Conservation (phyloP, 2,113 vertebrate species). For the Pedetes capensis region DNA sequence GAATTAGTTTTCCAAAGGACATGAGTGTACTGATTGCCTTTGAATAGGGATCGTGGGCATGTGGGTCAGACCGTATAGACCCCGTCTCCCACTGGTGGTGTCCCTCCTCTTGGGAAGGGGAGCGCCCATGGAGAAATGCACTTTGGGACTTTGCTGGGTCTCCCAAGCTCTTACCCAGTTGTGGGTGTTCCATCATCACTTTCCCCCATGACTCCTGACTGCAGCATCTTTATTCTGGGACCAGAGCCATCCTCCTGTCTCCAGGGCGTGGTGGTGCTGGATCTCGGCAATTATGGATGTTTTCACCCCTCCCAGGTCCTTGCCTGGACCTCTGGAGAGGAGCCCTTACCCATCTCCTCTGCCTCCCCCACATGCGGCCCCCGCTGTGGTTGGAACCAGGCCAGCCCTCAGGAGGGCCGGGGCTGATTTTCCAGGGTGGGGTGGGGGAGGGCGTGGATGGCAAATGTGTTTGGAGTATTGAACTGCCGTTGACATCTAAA, state of each 20-base stretch:
- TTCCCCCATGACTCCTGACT: rapidly evolving
- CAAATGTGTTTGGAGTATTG: slow-evolving; percentile 84
- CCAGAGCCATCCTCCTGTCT: slow-evolving; percentile 13
- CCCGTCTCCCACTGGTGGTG: rapidly evolving
- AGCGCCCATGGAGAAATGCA: not conserved
- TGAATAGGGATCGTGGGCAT: not conserved
- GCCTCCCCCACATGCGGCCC: not conserved
- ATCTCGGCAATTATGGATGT: not conserved
- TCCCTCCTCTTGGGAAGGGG: rapidly evolving
- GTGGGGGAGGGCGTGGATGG: slow-evolving; percentile 28
- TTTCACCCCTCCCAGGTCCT: slow-evolving; percentile 16
- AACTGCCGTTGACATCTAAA: slow-evolving; percentile 85
- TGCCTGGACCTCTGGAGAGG: slow-evolving; percentile 53
- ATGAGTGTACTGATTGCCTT: not conserved
- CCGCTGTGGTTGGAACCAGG: slow-evolving; percentile 72
- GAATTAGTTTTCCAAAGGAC: not conserved
- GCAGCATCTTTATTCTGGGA: not conserved
- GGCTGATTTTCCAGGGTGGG: slow-evolving; percentile 74
- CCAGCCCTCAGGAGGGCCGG: slow-evolving; percentile 77
- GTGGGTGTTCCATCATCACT: not conserved
- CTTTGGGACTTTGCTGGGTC: rapidly evolving
- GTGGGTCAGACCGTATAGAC: not conserved
- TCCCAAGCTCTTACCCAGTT: not conserved
- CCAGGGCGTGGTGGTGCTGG: not conserved
- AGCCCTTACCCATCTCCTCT: not conserved